phyloP scores from a whole-genome alignment of 64 coral and sea anemone species.

The Porites lutea region DNA sequence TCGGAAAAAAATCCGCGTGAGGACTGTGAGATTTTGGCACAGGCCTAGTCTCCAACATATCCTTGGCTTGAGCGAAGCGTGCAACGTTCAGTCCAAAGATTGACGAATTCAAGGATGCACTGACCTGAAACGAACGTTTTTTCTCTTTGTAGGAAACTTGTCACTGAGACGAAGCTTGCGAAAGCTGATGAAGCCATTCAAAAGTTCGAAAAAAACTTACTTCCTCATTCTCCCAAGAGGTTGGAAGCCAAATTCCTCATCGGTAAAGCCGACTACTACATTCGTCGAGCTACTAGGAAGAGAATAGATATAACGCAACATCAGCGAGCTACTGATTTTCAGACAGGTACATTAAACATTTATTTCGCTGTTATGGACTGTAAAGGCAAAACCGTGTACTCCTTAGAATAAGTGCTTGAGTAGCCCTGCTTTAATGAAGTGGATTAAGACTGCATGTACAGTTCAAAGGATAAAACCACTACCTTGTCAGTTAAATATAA shows the following conservation, averaged over 20 bases:
- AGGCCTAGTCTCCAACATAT: no score
- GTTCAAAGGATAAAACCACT: no score
- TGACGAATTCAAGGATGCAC: not conserved
- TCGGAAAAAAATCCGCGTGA: no score
- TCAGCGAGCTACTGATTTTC: not conserved
- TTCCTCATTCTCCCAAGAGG: not conserved
- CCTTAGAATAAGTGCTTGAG: no score
- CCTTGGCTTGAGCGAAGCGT: no score
- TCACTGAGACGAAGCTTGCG: not conserved
- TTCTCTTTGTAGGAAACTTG: conserved; percentile 11
- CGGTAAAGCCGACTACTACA: not conserved
- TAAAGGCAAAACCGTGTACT: no score
- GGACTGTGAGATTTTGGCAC: no score
- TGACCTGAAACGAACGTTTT: not conserved
- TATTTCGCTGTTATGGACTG: no score
- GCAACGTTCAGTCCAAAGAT: no score
- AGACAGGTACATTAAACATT: not conserved
- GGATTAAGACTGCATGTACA: no score
- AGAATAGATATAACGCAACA: not conserved
- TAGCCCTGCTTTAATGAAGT: no score
- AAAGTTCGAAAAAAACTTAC: conserved; percentile 6
- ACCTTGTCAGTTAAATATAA: no score
- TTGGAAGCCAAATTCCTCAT: not conserved
- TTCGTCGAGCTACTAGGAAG: not conserved
- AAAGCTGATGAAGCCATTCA: conserved; percentile 19